These are phyloP conservation scores for Penaeus japonicus DNA, from an alignment of 1,140 invertebrate genomes.

Conservation along the genomic window DNA sequence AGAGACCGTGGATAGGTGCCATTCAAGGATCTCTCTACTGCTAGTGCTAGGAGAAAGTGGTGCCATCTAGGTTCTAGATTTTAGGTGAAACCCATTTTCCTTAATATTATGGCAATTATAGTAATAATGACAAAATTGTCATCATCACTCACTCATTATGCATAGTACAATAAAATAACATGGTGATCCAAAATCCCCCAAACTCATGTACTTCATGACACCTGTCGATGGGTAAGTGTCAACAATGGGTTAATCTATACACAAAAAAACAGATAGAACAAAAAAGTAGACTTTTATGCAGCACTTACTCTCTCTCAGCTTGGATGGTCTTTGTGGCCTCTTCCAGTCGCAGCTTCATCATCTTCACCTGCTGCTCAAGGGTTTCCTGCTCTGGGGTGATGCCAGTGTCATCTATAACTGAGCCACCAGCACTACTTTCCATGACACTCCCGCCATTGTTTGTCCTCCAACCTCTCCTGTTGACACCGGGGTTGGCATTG, in stretches of 20 bases:
- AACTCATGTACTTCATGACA: no score
- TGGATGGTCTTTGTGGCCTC: conserved; percentile 78
- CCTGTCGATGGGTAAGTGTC: no score
- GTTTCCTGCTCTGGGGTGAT: conserved; percentile 69
- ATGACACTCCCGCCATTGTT: conserved; percentile 18
- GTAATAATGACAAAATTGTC: no score
- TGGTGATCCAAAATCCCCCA: no score
- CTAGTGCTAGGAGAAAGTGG: no score
- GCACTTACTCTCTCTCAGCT: conserved; percentile 75
- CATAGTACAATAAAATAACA: no score
- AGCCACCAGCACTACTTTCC: conserved; percentile 15
- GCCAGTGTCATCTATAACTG: conserved; percentile 46
- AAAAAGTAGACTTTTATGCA: not conserved
- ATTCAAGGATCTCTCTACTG: no score
- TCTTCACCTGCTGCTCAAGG: conserved; percentile 71
- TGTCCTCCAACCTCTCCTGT: conserved; percentile 17
- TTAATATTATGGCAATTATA: no score
- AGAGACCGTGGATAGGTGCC: no score
- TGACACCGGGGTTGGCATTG: not conserved
- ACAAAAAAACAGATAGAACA: not conserved
- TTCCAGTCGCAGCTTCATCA: conserved; percentile 76
- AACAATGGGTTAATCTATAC: not conserved
- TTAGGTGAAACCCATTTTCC: no score
- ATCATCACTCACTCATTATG: no score
- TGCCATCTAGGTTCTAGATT: no score